phyloP scores from a whole-genome alignment of 1,140 invertebrate genomes.

The Lepidotrigona ventralis region DNA sequence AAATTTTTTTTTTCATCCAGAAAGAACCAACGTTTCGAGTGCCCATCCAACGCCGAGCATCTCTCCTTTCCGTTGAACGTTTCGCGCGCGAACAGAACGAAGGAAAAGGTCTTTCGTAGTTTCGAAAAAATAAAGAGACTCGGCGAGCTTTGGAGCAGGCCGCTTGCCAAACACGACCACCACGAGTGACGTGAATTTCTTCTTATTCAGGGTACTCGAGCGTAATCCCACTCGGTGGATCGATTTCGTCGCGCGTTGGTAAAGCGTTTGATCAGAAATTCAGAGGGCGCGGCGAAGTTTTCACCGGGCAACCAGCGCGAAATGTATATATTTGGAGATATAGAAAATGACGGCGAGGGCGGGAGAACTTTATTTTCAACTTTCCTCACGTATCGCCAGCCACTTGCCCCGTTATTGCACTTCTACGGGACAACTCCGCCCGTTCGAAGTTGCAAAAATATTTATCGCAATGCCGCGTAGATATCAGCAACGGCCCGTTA shows the following conservation, averaged over 20 bases:
- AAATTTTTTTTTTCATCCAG: background rate
- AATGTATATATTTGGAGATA: conserved; percentile 34
- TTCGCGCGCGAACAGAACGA: background rate
- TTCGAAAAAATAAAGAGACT: background rate
- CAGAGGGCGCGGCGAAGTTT: conserved; percentile 26
- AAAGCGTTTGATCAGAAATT: conserved; percentile 55
- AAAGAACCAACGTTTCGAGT: background rate
- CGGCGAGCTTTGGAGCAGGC: too few species aligned
- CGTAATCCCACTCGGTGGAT: conserved; percentile 42
- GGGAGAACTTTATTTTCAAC: conserved; percentile 25
- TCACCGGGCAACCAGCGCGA: conserved; percentile 7
- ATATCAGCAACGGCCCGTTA: background rate
- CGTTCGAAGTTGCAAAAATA: conserved; percentile 26
- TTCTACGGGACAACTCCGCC: conserved; percentile 3
- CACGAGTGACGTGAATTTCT: conserved; percentile 39
- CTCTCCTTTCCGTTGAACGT: background rate
- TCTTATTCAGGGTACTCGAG: conserved; percentile 37
- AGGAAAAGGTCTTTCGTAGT: background rate
- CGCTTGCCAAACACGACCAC: background rate
- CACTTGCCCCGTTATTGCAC: conserved; percentile 20
- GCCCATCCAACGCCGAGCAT: background rate
- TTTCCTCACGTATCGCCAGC: conserved; percentile 33
- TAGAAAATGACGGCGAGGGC: background rate
- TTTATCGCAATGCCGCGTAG: conserved; percentile 14
- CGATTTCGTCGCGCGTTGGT: conserved; percentile 30